phyloP scores from a whole-genome alignment of 2,797 vertebrate species.

The Chaunax sp. region DNA sequence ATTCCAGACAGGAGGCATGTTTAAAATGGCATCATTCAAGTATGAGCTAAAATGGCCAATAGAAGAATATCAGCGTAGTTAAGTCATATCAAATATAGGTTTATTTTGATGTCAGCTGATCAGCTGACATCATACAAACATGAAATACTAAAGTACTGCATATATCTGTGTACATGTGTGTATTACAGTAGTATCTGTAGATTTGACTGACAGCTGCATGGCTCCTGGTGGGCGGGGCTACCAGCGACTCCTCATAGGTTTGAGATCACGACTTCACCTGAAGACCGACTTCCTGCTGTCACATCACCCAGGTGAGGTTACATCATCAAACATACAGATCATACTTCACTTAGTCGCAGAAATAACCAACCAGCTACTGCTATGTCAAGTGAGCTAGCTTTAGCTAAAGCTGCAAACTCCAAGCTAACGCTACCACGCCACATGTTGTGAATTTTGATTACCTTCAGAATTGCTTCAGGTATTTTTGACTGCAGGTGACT shows the following conservation, averaged over 20 bases:
- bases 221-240: conserved; percentile 85
- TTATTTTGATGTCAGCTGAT: background rate
- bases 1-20: too few relatives aligned
- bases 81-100: background rate
- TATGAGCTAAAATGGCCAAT: background rate
- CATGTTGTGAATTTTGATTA: too few relatives aligned
- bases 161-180: background rate
- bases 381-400: background rate
- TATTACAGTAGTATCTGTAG: conserved; percentile 87
- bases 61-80: too few relatives aligned
- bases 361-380: background rate
- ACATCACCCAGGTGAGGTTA: conserved; percentile 85
- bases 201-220: conserved; percentile 85
- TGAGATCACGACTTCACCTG: conserved; percentile 88
- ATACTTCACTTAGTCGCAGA: too few relatives aligned
- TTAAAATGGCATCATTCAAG: background rate
- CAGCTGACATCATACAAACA: background rate
- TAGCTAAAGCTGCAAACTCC: too few relatives aligned
- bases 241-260: conserved; percentile 84
- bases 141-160: background rate
- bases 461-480: too few relatives aligned
- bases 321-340: background rate
- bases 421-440: background rate
- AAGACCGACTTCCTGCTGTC: conserved; percentile 89
- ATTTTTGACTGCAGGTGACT: too few relatives aligned